Evolutionary conservation across 2,888 invertebrate genomes (phyloP).

Genomic region (Trimorus sp.): DNA sequence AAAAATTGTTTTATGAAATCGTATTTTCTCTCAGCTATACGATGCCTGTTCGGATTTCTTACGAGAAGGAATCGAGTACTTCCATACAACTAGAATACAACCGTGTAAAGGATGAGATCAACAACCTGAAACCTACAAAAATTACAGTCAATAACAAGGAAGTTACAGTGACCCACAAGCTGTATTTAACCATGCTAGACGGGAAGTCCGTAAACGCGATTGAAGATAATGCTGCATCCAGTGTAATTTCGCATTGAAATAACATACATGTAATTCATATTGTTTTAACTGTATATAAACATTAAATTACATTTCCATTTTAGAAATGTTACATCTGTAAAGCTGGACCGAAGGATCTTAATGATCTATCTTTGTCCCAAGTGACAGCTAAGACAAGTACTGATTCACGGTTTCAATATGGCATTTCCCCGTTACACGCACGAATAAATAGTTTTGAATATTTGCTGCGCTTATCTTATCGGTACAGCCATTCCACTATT

Average conservation of each 20-base stretch:
- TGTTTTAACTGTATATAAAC: background rate
- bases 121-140: background rate
- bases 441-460: conserved; percentile 33
- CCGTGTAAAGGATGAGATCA: background rate
- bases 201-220: conserved; percentile 20
- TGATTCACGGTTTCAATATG: conserved; percentile 19
- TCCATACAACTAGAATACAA: conserved; percentile 9
- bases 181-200: conserved; percentile 11
- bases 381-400: background rate
- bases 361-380: conserved; percentile 4
- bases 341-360: conserved; percentile 6
- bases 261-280: background rate
- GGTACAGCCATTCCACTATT: background rate
- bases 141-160: background rate
- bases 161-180: background rate
- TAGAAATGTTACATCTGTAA: conserved; percentile 20
- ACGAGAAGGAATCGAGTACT: conserved; percentile 1
- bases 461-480: conserved; percentile 11
- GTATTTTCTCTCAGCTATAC: background rate
- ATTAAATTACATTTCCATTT: background rate
- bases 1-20: background rate
- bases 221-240: conserved; percentile 13
- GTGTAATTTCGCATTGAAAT: background rate
- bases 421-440: conserved; percentile 32
- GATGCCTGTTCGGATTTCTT: conserved; percentile 3